Conservation (phyloP, 30 jellyfish, hydroid and myxozoan genomes). For the Aurelia sp. region DNA sequence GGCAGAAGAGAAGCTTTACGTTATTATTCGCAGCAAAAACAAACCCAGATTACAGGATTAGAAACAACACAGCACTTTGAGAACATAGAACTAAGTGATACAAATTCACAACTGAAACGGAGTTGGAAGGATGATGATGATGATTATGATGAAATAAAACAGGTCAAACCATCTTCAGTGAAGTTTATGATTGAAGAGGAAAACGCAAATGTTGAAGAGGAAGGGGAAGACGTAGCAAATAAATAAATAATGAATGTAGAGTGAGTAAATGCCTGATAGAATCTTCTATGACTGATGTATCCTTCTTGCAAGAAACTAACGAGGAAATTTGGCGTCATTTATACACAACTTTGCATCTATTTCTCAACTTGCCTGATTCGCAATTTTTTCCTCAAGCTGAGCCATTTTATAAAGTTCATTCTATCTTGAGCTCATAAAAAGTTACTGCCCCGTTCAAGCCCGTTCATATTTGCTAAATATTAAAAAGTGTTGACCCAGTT, state of each 20-base stretch:
- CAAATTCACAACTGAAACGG: constrained; percentile 4
- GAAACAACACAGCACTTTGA: constrained; percentile 14
- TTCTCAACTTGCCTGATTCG: no score
- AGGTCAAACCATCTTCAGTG: constrained; percentile 4
- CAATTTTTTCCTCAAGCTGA: no score
- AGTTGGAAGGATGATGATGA: not conserved
- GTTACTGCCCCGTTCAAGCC: no score
- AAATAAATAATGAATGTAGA: not conserved
- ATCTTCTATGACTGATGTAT: no score
- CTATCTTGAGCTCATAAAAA: no score
- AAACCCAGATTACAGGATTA: not conserved
- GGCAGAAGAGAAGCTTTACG: constrained; percentile 45
- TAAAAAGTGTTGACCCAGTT: no score
- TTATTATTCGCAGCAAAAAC: constrained; percentile 14
- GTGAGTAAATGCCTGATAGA: not conserved
- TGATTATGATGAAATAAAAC: not conserved
- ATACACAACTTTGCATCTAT: no score
- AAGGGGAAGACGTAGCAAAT: not conserved
- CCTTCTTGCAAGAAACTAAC: no score
- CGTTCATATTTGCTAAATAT: no score
- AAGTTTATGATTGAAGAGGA: constrained; percentile 30
- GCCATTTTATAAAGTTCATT: no score
- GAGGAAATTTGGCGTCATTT: no score
- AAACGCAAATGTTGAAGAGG: constrained; percentile 34
- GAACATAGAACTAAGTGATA: constrained; percentile 22